A percentile compares a stretch with the other conserved stretches of the same genome.
These are phyloP conservation scores for Uria aalge DNA, from an alignment of 2,113 vertebrate genomes.

Conservation along the genomic window DNA sequence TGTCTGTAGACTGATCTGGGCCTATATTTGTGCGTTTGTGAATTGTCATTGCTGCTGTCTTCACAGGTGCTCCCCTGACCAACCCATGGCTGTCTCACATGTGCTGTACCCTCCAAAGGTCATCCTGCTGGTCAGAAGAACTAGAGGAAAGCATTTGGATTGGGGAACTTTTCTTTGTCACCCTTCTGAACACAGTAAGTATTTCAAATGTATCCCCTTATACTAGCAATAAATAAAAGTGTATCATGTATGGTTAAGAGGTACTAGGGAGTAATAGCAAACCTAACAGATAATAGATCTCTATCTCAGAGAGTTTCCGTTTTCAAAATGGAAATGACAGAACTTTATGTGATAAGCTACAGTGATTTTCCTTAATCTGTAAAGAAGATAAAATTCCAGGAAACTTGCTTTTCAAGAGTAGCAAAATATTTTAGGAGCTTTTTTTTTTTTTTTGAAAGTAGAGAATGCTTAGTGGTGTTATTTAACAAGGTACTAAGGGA, in stretches of 20 bases:
- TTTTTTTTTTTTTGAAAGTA: not conserved
- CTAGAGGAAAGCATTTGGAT: conserved; percentile 81
- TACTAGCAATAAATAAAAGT: not conserved
- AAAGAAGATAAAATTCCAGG: not conserved
- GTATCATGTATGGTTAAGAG: not conserved
- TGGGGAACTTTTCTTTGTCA: conserved; percentile 83
- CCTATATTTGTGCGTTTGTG: not conserved
- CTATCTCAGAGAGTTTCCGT: not conserved
- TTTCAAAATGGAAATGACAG: not conserved
- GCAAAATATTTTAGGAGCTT: not conserved
- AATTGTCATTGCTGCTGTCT: not conserved
- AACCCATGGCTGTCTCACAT: conserved; percentile 82
- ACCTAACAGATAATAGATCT: not conserved
- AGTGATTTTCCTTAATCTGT: not conserved
- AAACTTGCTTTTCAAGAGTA: not conserved
- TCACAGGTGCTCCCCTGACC: conserved; percentile 80
- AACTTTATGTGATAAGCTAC: not conserved
- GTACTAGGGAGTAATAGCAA: not conserved
- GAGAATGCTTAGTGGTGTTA: not conserved
- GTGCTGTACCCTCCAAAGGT: conserved; percentile 84
- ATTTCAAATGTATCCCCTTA: not conserved
- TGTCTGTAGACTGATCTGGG: not conserved
- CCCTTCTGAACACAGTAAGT: conserved; percentile 85
- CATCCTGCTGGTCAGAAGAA: conserved; percentile 82
- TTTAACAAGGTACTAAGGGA: not conserved